Evolutionary conservation across 2,888 invertebrate genomes (phyloP).

Genomic region (Xylota segnis): DNA sequence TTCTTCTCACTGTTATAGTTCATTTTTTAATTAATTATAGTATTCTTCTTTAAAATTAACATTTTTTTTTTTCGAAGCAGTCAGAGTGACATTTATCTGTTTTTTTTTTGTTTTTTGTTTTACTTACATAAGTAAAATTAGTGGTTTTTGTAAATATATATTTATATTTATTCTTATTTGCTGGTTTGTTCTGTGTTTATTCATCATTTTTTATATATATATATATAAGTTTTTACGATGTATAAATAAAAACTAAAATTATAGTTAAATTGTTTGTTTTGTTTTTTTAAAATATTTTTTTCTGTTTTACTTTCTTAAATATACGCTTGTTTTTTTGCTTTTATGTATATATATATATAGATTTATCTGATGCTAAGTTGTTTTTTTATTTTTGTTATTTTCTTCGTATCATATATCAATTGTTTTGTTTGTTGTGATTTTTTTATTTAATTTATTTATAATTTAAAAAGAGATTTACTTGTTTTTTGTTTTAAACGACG

Average conservation of each 20-base stretch:
- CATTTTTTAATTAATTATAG: constrained; percentile 35
- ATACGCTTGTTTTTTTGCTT: constrained; percentile 43
- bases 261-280: constrained; percentile 35
- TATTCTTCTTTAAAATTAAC: constrained; percentile 45
- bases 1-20: constrained; percentile 47
- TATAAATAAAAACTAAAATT: constrained; percentile 65
- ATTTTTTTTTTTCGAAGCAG: constrained; percentile 68
- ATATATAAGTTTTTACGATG: constrained; percentile 54
- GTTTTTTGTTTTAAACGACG: constrained; percentile 42
- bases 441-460: constrained; percentile 11
- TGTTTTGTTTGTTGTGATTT: constrained; percentile 28
- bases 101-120: constrained; percentile 55
- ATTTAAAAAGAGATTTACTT: constrained; percentile 34
- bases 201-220: constrained; percentile 16
- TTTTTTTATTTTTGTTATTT: constrained; percentile 42
- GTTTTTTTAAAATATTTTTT: constrained; percentile 35
- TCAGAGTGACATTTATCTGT: constrained; percentile 71
- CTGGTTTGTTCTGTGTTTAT: constrained; percentile 64
- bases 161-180: constrained; percentile 41
- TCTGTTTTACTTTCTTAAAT: constrained; percentile 50
- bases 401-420: constrained; percentile 37
- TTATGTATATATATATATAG: constrained; percentile 64
- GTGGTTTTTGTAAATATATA: constrained; percentile 75
- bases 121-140: constrained; percentile 71
- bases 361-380: constrained; percentile 72